Evolutionary conservation across 1,140 invertebrate genomes (phyloP), one percentile per base, ranked within the genome.

Genomic region (Drosophila paulistorum): DNA sequence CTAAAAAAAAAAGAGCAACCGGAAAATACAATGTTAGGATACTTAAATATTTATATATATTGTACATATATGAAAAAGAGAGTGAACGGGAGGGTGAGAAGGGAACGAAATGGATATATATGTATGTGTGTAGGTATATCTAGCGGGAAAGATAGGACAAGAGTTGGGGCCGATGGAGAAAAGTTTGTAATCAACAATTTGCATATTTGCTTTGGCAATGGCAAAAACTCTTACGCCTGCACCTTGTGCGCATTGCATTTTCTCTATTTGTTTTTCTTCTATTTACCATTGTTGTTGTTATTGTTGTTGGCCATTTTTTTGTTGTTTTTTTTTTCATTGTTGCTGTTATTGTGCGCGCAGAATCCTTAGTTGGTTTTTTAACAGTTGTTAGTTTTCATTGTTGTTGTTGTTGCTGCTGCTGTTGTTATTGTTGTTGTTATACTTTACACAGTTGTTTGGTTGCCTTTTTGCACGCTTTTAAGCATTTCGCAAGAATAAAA

Each of bases 181-280:
- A 90, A 85, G 68, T 90, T 90, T 86, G 86, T 90, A 90, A 90
- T 90, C 85, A 90, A 90, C 85, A 90, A 90, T 90, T 90, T 90
- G 85, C 85, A 90, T 90, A 90, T 90, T 90, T 90, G 79, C 86
- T 90, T 82, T 90, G 83, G 85, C 81, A 87, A 73, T 71, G 69
- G 84, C 74, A 78, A 78, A 78, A 78, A 78, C 84, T 65, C 84
- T 64, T 68, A 65, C 70, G 67, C 79, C 79, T 81, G 81, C 83
- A 89, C 83, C 83, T 89, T 87, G 80, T 69, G 69, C 84, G 45
- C 77, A 58, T 51, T 68, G 51, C 67, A 65, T 65, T 65, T 65
- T 54, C 42, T 65, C 23, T 33, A 30, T 51, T 23, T 65, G 13
- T 65, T 54, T 51, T 51, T 20, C 20, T 51, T 51, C 45, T 51